Evolutionary conservation across 2,888 invertebrate genomes (phyloP).

Genomic region (Danaus chrysippus): DNA sequence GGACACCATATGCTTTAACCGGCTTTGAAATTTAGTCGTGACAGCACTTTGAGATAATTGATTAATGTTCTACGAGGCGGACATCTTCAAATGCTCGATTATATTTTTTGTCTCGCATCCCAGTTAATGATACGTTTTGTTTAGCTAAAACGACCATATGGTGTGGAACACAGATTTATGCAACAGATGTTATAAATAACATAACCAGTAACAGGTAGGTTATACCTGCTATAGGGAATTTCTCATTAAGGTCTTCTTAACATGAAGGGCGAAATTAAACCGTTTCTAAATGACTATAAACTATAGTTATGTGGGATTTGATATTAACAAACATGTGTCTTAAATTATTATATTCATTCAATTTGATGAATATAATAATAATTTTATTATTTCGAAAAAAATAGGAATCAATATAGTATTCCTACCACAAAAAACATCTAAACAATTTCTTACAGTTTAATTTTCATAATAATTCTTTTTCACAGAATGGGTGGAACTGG

Average conservation of each 20-base stretch:
- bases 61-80: slow-evolving; percentile 70
- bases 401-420: too few species aligned
- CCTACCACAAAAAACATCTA: too few species aligned
- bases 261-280: not conserved
- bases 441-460: too few species aligned
- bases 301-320: too few species aligned
- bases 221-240: slow-evolving; percentile 14
- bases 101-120: slow-evolving; percentile 63
- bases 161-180: slow-evolving; percentile 58
- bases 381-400: too few species aligned
- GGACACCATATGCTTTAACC: slow-evolving; percentile 66
- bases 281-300: not conserved
- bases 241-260: not conserved
- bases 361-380: too few species aligned
- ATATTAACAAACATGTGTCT: too few species aligned
- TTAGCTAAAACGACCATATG: slow-evolving; percentile 72
- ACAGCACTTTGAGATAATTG: slow-evolving; percentile 71
- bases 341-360: too few species aligned
- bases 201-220: slow-evolving; percentile 9
- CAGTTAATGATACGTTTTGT: slow-evolving; percentile 74
- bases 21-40: slow-evolving; percentile 65
- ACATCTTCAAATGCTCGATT: slow-evolving; percentile 70
- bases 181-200: slow-evolving; percentile 35
- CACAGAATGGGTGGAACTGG: slow-evolving; percentile 77
- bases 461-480: slow-evolving; percentile 22